Percentiles rank a stretch among this genome's conserved stretches.
phyloP scores from a whole-genome alignment of 1,140 invertebrate species.

The Polypedilum pembai region DNA sequence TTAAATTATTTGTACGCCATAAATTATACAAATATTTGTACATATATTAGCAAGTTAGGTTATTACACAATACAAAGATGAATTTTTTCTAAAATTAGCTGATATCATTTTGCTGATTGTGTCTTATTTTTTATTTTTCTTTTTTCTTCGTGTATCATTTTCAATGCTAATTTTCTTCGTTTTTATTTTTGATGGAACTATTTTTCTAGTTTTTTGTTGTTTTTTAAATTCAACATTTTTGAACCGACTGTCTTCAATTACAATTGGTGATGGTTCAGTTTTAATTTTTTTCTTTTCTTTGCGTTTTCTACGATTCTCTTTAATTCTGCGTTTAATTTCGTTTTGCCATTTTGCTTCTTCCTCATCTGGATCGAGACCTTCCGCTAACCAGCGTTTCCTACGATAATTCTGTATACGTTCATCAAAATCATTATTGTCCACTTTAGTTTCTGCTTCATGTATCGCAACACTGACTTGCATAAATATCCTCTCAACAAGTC shows the following conservation, averaged over 20 bases:
- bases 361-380: constrained; percentile 73
- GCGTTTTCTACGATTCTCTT: neutral
- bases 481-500: constrained; percentile 56
- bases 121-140: constrained; percentile 30
- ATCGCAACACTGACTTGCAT: constrained; percentile 85
- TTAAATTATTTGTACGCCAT: too few species aligned
- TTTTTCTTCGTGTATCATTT: too few species aligned
- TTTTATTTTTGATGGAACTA: constrained; percentile 23
- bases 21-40: too few species aligned
- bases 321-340: constrained; percentile 22
- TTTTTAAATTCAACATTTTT: constrained; percentile 36
- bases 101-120: constrained; percentile 31
- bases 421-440: constrained; percentile 88
- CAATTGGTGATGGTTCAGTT: constrained; percentile 31
- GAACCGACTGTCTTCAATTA: constrained; percentile 39
- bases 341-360: constrained; percentile 49
- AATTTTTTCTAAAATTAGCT: neutral
- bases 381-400: constrained; percentile 75
- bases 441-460: constrained; percentile 81
- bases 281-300: neutral
- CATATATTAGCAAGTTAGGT: too few species aligned
- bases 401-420: constrained; percentile 82
- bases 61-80: neutral
- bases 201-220: constrained; percentile 31
- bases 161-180: constrained; percentile 30